phyloP scores from a whole-genome alignment of 2,888 invertebrate species.

The Leistus spinibarbis region DNA sequence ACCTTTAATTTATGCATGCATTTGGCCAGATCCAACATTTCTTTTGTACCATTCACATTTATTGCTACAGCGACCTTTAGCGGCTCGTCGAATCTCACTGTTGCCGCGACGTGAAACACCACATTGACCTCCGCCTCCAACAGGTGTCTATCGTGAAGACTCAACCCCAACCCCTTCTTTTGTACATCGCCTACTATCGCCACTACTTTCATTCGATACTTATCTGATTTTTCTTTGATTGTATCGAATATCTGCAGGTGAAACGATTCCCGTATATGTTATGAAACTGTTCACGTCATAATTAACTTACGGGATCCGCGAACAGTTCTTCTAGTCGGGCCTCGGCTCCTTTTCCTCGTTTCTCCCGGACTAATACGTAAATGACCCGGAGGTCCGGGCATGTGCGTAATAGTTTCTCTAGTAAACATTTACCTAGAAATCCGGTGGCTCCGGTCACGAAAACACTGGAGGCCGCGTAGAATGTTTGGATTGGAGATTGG shows the following conservation, averaged over 20 bases:
- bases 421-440: conserved; percentile 26
- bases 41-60: conserved; percentile 78
- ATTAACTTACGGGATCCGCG: conserved; percentile 62
- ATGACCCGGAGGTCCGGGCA: conserved; percentile 60
- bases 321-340: conserved; percentile 61
- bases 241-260: conserved; percentile 11
- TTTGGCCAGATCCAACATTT: conserved; percentile 74
- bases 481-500: conserved; percentile 19
- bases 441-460: conserved; percentile 31
- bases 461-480: conserved; percentile 10
- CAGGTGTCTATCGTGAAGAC: conserved; percentile 64
- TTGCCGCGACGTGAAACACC: conserved; percentile 89
- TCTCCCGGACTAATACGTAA: conserved; percentile 62
- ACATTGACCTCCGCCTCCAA: conserved; percentile 70
- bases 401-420: conserved; percentile 52
- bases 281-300: not conserved
- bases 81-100: conserved; percentile 87
- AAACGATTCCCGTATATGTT: not conserved
- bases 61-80: conserved; percentile 77
- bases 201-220: conserved; percentile 70
- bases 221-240: conserved; percentile 61
- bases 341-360: conserved; percentile 62
- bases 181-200: conserved; percentile 73
- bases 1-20: conserved; percentile 76
- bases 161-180: conserved; percentile 68